A percentile compares a stretch with the other conserved stretches of the same genome.
Conservation (phyloP, 1,140 invertebrate species). For the Coenobita brevimanus region DNA sequence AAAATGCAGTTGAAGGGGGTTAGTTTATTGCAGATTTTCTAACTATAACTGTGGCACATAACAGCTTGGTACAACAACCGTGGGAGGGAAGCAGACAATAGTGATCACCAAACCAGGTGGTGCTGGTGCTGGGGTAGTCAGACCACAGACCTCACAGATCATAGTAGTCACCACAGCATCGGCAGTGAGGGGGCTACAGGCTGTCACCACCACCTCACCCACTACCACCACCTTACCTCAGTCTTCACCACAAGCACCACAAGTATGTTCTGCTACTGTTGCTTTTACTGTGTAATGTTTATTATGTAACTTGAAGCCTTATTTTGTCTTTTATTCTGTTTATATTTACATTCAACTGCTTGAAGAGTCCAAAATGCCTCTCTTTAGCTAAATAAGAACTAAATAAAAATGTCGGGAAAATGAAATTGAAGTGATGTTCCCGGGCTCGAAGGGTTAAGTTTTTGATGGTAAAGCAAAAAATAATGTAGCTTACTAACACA, state of each 20-base stretch:
- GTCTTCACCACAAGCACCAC: no score
- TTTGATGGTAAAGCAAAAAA: neutral
- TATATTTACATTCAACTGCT: no score
- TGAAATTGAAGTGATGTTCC: neutral
- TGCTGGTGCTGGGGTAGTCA: conserved; percentile 76
- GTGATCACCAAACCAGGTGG: conserved; percentile 79
- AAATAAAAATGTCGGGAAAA: no score
- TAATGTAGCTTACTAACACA: neutral
- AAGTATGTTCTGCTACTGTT: no score
- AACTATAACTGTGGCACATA: no score
- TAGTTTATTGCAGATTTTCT: no score
- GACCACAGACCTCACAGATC: conserved; percentile 79
- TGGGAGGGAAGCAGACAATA: conserved; percentile 78
- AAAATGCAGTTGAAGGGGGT: no score
- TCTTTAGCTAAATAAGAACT: no score
- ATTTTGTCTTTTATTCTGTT: no score
- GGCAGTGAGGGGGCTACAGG: conserved; percentile 68
- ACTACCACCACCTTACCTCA: conserved; percentile 41
- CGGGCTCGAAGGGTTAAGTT: neutral
- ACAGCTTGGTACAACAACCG: conserved; percentile 71
- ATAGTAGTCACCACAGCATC: conserved; percentile 83
- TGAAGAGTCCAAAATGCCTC: no score
- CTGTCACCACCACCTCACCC: conserved; percentile 72
- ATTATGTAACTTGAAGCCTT: no score
- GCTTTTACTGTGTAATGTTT: no score